Evolutionary conservation across 2,888 invertebrate genomes (phyloP).

Genomic region (Epirrhoe tristata): DNA sequence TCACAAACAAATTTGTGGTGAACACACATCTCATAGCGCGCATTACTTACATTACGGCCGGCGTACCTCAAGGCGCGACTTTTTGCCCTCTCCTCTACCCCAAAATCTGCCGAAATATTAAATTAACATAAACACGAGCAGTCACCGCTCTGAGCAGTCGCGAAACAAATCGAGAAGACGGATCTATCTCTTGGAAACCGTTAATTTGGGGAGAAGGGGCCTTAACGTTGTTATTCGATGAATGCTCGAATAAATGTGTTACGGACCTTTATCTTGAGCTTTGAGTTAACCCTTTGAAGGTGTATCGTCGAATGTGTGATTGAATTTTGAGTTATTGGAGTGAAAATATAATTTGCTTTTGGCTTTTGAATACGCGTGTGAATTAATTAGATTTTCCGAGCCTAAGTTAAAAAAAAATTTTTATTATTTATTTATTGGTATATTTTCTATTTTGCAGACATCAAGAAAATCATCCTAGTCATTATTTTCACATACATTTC

Average conservation of each 20-base stretch:
- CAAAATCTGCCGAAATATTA: slow-evolving; percentile 66
- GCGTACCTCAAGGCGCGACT: slow-evolving; percentile 40
- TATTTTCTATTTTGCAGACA: too few relatives aligned
- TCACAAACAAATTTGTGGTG: slow-evolving; percentile 33
- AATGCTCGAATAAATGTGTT: slow-evolving; percentile 69
- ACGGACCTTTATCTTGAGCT: slow-evolving; percentile 57
- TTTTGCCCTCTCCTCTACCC: slow-evolving; percentile 40
- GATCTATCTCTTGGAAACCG: slow-evolving; percentile 78
- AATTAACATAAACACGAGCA: slow-evolving; percentile 79
- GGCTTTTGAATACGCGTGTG: slow-evolving; percentile 26
- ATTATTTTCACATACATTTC: too few relatives aligned
- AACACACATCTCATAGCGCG: slow-evolving; percentile 28
- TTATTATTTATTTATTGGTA: neutral
- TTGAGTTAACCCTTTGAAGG: slow-evolving; percentile 46
- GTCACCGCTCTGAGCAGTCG: slow-evolving; percentile 51
- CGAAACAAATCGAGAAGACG: slow-evolving; percentile 77
- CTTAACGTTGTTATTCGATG: slow-evolving; percentile 58
- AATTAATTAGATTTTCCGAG: neutral
- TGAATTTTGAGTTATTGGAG: slow-evolving; percentile 43
- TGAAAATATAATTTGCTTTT: slow-evolving; percentile 39
- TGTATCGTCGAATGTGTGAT: slow-evolving; percentile 45
- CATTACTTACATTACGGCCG: slow-evolving; percentile 32
- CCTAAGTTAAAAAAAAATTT: neutral
- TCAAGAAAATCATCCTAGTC: too few relatives aligned
- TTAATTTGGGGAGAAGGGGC: slow-evolving; percentile 63